Percentiles rank a stretch among this genome's conserved stretches.
Conservation (phyloP, 1,140 invertebrate genomes). For the Charaxes varanes region DNA sequence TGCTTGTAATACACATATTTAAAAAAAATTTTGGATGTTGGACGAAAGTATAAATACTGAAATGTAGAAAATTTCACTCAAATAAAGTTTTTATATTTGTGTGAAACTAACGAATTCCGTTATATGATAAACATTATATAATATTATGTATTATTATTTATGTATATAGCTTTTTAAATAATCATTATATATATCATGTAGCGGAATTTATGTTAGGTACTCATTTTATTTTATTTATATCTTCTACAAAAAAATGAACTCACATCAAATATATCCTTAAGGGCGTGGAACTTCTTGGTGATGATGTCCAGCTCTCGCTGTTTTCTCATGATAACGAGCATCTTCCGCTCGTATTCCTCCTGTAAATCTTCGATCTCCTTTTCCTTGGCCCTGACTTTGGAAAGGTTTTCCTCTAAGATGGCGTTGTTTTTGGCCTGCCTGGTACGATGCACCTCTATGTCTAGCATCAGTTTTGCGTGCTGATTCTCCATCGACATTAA, state of each 20-base stretch:
- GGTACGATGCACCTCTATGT: constrained; percentile 76
- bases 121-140: too few species aligned
- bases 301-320: constrained; percentile 73
- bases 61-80: neutral
- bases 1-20: neutral
- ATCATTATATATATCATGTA: too few species aligned
- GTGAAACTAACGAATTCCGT: too few species aligned
- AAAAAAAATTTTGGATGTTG: constrained; percentile 1
- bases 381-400: constrained; percentile 49
- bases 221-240: too few species aligned
- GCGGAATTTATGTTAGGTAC: too few species aligned
- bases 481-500: constrained; percentile 78
- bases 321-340: constrained; percentile 65
- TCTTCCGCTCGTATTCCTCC: constrained; percentile 71
- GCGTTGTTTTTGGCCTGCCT: constrained; percentile 57
- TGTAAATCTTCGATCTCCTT: constrained; percentile 69
- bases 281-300: constrained; percentile 75
- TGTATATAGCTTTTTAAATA: too few species aligned
- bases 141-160: too few species aligned
- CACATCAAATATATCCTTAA: constrained; percentile 68
- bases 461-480: constrained; percentile 75
- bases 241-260: too few species aligned
- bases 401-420: constrained; percentile 44
- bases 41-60: too few species aligned
- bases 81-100: too few species aligned